Base-by-base conservation (phyloP, 1,140 invertebrate genomes). In the Liolophura sinensis region DNA sequence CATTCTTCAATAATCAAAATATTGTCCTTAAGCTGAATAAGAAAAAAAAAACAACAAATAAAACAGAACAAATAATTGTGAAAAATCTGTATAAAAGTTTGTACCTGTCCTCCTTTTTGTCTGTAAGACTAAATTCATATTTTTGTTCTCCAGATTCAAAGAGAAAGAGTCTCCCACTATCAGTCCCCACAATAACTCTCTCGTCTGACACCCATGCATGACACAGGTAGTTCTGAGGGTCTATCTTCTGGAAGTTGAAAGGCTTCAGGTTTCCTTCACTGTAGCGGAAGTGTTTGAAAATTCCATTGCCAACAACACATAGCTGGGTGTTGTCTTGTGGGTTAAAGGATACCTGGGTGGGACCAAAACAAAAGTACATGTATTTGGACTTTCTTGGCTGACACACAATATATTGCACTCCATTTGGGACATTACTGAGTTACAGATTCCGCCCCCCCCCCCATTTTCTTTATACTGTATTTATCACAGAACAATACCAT, bases 111-210 rank as follows among this genome's bases (percentile, higher is more conserved):
- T 62, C 71, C 50, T 72, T 71, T 20, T 65, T 51, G 25, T 69
- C 71, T 20, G 61, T 69, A 54, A 72, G 47, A 51, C 80, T 80
- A 62, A 84, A 81, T 71, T 85, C 85, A 72, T 79, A 73, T 67
- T 91, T 90, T 52, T 93, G 80, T 72, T 95, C 93, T 14, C 92
- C 92, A 75, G 90, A 90, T 76, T 94, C 92, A 56, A 94, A 88
- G 50, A 92, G 84, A 74, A 94, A 85, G 31, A 94, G 86, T 67
- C 88, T 85, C 1, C 92, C 92, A 71, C 88, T 89, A 55, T 87
- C 85, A 0, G 91, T 93, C 0, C 93, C 93, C 31, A 90, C 90
- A 58, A 95, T 82, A 14, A 94, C 85, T 65, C 90, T 84, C 69
- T 94, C 92, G 20, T 90, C 86, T 27, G 90, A 90, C 9, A 85